Evolutionary conservation across 2,888 invertebrate species (phyloP), one percentile per base, ranked within the genome.

Genomic region (Lepidochrysops patricia): DNA sequence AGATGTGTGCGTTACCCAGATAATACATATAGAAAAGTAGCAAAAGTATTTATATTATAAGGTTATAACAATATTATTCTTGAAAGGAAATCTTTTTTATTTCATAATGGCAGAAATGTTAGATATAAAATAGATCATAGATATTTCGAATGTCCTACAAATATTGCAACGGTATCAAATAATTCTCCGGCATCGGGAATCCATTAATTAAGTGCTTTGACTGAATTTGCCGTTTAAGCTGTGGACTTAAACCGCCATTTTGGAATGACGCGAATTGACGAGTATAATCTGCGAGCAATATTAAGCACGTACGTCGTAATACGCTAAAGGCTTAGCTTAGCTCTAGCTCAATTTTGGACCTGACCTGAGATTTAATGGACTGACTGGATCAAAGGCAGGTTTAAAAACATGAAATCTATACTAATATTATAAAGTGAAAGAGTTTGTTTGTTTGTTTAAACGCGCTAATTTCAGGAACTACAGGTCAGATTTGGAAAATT

Each of bases 1-100:
- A 54, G 79, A 84, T 84, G 73, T 87, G 87, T 88, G 87, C 87
- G 87, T 79, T 66, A 73, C 69, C 67, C 49, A 52, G 60, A 58
- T 52, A 57, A 57, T n/a, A n/a, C n/a, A n/a, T n/a, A n/a, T n/a
- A 62, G 60, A 58, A 48, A n/a, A 3, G 54, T 5, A 15, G 32
- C 19, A 29, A 54, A 54, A 7, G 32, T 32, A 32, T 27, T 27
- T 27, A 52, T 6, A 34, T 34, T 34, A 6, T n/a, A 34, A n/a
- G n/a, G n/a, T n/a, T n/a, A n/a, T n/a, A n/a, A n/a, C n/a, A n/a
- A n/a, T 7, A 1, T 43, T 19, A 23, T 9, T 9, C 13, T 43
- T 23, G 19, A 12, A 19, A 15, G 9, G 43, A n/a, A n/a, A n/a
- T n/a, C n/a, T n/a, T n/a, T n/a, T n/a, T n/a, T n/a, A n/a, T 23